These are phyloP conservation scores for Pocillopora damicornis DNA, from an alignment of 64 coral and sea anemone species.

Conservation along the genomic window DNA sequence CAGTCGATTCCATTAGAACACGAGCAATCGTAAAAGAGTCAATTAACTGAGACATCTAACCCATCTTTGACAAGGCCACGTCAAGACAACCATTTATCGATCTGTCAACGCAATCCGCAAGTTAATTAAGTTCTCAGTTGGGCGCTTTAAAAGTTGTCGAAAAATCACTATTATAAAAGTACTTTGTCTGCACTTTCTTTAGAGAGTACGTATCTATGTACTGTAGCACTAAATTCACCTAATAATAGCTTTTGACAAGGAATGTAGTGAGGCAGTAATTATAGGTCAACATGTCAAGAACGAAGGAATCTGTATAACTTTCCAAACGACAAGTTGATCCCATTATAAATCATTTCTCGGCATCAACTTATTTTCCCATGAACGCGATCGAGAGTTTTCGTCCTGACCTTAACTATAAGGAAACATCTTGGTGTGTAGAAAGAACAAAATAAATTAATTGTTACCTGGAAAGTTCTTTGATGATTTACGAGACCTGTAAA, in stretches of 20 bases:
- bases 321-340: not conserved
- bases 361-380: not conserved
- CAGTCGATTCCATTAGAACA: not conserved
- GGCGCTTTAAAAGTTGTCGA: slow-evolving; percentile 10
- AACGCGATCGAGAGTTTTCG: not conserved
- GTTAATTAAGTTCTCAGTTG: slow-evolving; percentile 16
- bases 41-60: not conserved
- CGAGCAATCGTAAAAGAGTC: not conserved
- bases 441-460: too few relatives aligned
- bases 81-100: not conserved
- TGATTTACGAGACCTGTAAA: too few relatives aligned
- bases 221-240: not conserved
- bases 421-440: too few relatives aligned
- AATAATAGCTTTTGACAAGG: not conserved
- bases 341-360: not conserved
- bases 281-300: not conserved
- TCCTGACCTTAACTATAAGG: too few relatives aligned
- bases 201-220: not conserved
- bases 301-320: not conserved
- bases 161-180: not conserved
- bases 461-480: too few relatives aligned
- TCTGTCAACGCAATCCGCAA: not conserved
- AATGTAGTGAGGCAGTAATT: not conserved
- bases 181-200: not conserved
- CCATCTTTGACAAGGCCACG: not conserved